A percentile compares a stretch with the other conserved stretches of the same genome.
These are phyloP conservation scores for Pediacus dermestoides DNA, from an alignment of 2,888 invertebrate species.

Conservation along the genomic window DNA sequence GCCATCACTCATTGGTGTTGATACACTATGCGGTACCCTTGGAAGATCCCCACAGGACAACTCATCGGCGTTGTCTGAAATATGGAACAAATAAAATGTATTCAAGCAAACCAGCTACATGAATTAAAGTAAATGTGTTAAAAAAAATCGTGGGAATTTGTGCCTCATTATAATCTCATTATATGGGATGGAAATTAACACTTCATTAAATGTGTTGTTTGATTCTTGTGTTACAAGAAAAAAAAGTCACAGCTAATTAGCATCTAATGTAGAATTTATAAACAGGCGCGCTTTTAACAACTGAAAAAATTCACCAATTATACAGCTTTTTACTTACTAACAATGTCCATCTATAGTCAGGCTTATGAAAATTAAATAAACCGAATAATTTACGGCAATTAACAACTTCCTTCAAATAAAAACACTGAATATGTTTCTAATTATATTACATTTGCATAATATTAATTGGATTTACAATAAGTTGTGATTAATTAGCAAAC, in stretches of 20 bases:
- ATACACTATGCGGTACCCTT: constrained; percentile 19
- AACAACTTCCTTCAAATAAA: constrained; percentile 8
- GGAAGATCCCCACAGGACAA: constrained; percentile 22
- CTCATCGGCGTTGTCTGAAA: constrained; percentile 23
- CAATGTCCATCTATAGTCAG: constrained; percentile 4
- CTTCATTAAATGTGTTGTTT: constrained; percentile 15
- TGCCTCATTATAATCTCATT: constrained; percentile 19
- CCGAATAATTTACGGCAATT: constrained; percentile 10
- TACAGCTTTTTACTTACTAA: not conserved
- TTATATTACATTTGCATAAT: constrained; percentile 7
- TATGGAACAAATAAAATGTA: constrained; percentile 9
- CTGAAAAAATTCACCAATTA: constrained; percentile 5
- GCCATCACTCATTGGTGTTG: not conserved
- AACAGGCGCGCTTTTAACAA: not conserved
- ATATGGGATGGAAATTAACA: constrained; percentile 18
- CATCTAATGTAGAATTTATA: constrained; percentile 2
- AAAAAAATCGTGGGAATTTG: constrained; percentile 18
- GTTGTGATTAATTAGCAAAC: too few species aligned
- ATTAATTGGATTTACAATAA: constrained; percentile 7
- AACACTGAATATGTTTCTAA: constrained; percentile 5
- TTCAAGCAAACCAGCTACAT: constrained; percentile 10
- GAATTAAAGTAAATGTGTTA: not conserved
- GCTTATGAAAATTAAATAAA: too few species aligned
- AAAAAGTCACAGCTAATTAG: constrained; percentile 3
- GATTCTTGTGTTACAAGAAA: constrained; percentile 6